Base-by-base conservation (phyloP, 1,140 invertebrate species). In the Pogonomyrmex californicus region DNA sequence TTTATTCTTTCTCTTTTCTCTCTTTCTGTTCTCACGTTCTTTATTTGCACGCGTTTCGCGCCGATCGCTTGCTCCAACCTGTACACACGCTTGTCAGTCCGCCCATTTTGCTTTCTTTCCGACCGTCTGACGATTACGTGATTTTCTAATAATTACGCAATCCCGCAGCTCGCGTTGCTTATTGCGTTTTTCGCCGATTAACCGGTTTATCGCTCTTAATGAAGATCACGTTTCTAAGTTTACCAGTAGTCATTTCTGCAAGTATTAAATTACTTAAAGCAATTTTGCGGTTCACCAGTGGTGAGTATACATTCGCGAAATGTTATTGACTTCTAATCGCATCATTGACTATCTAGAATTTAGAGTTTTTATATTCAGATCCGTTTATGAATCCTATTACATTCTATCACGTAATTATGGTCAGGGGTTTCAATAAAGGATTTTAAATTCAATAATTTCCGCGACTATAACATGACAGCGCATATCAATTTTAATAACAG, bases 1-100 rank as follows among this genome's bases (percentile, higher is more conserved):
- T 6, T 63, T 4, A 23, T 23, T 23, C 23, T n/a, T 66, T 51
- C 49, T 73, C 33, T 10, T 9, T 12, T 47, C 30, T 73, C 66
- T 73, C 17, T 49, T 30, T 33, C 54, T 33, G 44, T 83, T 83
- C 79, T 83, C 79, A 83, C 79, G 79, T 83, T 56, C 79, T 73
- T 83, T 83, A 83, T 83, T 60, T 60, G 68, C 68, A 83, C 79
- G 41, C 68, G 68, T 83, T 83, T 83, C 56, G 33, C 54, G 70
- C 79, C 54, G 56, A 83, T 83, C 54, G 49, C 33, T 82, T 36
- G 66, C 66, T 49, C 79, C 6, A 23, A n/a, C 12, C 7, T 58
- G 49, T 71, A 71, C 30, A n/a, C n/a, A 81, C 30, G 33, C n/a
- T 36, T 44, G 54, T 54, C 14, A 12, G 23, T 73, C 30, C 12